These are phyloP conservation scores for Oreochromis aureus DNA, from an alignment of 2,113 vertebrate genomes.

Conservation along the genomic window DNA sequence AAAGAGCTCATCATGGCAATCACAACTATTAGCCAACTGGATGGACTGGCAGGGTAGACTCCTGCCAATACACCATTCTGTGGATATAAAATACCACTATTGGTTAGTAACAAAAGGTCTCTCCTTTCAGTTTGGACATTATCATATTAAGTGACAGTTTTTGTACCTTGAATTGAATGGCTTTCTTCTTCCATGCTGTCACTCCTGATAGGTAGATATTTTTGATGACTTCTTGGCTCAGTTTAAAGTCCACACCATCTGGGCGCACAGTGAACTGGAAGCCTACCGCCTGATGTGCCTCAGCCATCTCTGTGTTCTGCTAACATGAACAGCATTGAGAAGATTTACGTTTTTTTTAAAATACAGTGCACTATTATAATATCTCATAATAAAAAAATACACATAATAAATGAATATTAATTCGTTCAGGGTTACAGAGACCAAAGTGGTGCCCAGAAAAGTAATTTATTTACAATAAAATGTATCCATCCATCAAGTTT, in stretches of 20 bases:
- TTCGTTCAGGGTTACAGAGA: background rate
- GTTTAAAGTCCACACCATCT: slow-evolving; percentile 84
- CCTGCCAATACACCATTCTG: slow-evolving; percentile 89
- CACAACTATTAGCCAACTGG: slow-evolving; percentile 88
- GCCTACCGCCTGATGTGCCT: slow-evolving; percentile 94
- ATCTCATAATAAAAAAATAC: background rate
- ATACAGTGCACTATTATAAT: background rate
- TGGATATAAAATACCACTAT: background rate
- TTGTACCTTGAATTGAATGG: slow-evolving; percentile 84
- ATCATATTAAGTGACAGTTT: background rate
- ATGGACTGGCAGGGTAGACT: slow-evolving; percentile 92
- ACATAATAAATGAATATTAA: background rate
- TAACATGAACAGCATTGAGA: background rate
- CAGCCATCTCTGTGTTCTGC: slow-evolving; percentile 76
- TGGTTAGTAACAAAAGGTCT: background rate
- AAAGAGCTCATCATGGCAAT: slow-evolving; percentile 82
- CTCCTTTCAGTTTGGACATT: background rate
- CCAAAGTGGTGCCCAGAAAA: background rate
- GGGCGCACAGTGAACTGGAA: slow-evolving; percentile 96
- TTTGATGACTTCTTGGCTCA: slow-evolving; percentile 85
- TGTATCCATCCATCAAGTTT: background rate
- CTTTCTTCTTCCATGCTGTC: slow-evolving; percentile 87
- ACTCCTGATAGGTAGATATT: slow-evolving; percentile 83
- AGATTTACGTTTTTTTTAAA: background rate
- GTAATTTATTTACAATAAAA: background rate